Conservation (phyloP, 1,140 invertebrate genomes). For the Physella acuta region DNA sequence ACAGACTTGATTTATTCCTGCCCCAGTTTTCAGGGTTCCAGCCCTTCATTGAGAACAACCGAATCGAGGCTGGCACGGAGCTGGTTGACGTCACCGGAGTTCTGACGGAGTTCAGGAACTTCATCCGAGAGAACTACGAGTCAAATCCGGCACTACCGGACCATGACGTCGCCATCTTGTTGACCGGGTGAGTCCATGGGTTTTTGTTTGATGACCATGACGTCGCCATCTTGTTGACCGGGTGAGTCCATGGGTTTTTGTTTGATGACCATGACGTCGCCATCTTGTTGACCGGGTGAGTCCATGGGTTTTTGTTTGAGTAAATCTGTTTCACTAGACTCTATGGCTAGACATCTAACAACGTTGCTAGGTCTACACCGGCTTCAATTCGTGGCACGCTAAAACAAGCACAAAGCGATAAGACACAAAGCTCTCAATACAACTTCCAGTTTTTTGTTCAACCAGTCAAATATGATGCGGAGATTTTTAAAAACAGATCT, state of each 20-base stretch:
- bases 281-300: conserved; percentile 8
- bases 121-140: not conserved
- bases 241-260: not conserved
- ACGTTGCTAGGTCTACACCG: no score
- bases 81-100: not conserved
- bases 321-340: not conserved
- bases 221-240: conserved; percentile 1
- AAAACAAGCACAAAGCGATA: no score
- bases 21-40: conserved; percentile 3
- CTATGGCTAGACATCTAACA: no score
- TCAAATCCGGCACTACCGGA: conserved; percentile 1
- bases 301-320: not conserved
- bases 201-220: not conserved
- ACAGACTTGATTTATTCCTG: no score
- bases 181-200: conserved; percentile 3
- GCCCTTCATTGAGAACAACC: conserved; percentile 11
- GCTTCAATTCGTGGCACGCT: no score
- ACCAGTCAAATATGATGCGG: no score
- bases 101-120: not conserved
- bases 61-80: not conserved
- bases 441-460: no score
- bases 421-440: no score
- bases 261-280: conserved; percentile 3
- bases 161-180: not conserved
- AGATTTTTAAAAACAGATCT: no score